Conservation (phyloP, 1,140 invertebrate species). For the Drosophila littoralis region DNA sequence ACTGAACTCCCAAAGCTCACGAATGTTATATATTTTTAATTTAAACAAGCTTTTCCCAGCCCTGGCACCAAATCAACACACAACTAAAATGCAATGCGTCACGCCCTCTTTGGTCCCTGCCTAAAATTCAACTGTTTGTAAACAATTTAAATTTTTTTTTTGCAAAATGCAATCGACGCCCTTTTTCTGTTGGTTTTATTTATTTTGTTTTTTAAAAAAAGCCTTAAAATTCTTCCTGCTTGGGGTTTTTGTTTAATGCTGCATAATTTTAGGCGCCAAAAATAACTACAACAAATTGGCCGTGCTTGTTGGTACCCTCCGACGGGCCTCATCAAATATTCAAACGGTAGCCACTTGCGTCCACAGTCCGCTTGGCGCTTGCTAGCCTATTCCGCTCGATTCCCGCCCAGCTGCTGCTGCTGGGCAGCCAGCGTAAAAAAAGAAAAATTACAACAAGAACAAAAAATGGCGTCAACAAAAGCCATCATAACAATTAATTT, state of each 20-base stretch:
- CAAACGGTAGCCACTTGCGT: slow-evolving; percentile 67
- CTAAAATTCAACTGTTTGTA: slow-evolving; percentile 23
- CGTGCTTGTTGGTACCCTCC: slow-evolving; percentile 58
- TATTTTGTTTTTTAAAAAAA: slow-evolving; percentile 58
- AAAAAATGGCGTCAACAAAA: slow-evolving; percentile 80
- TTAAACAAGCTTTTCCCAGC: neutral
- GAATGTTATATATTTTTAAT: too few species aligned
- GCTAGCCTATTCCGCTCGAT: neutral
- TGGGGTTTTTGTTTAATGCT: slow-evolving; percentile 69
- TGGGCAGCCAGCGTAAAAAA: slow-evolving; percentile 17
- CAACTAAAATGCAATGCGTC: slow-evolving; percentile 34
- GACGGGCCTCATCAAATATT: slow-evolving; percentile 79
- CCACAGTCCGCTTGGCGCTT: slow-evolving; percentile 6
- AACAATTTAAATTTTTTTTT: slow-evolving; percentile 16
- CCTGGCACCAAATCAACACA: slow-evolving; percentile 20
- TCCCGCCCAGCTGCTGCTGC: slow-evolving; percentile 11
- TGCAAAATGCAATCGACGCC: slow-evolving; percentile 35
- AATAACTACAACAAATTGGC: slow-evolving; percentile 70
- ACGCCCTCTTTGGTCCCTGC: slow-evolving; percentile 9
- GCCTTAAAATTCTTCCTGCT: slow-evolving; percentile 49
- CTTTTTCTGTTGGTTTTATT: slow-evolving; percentile 11
- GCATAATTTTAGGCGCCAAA: slow-evolving; percentile 81
- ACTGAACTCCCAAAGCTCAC: too few species aligned
- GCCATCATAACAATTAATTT: slow-evolving; percentile 83
- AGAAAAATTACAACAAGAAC: slow-evolving; percentile 38